These are phyloP conservation scores for Phaenicophaeus curvirostris DNA, from an alignment of 2,797 vertebrate genomes.

Conservation along the genomic window DNA sequence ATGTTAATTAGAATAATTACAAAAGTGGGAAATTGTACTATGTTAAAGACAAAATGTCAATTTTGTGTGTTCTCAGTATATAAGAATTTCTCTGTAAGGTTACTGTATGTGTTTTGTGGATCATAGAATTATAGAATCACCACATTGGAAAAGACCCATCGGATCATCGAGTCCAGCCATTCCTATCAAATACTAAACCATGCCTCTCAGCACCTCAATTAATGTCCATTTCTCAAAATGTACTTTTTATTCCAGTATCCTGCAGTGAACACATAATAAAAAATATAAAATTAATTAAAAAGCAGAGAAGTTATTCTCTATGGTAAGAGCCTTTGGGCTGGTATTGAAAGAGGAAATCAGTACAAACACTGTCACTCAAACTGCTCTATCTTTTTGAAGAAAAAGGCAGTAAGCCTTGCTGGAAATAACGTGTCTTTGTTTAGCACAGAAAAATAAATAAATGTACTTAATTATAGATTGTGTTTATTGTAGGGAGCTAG, in stretches of 20 bases:
- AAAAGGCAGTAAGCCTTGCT: neutral
- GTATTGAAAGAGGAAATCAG: neutral
- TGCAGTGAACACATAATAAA: neutral
- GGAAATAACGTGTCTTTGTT: neutral
- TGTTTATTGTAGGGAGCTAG: neutral
- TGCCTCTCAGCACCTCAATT: no score
- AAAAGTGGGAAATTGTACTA: neutral
- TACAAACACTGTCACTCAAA: neutral
- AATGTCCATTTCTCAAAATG: neutral
- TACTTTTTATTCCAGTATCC: neutral
- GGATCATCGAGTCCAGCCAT: no score
- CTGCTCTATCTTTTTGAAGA: neutral
- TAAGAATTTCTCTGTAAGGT: neutral
- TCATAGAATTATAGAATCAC: no score
- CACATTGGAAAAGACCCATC: no score
- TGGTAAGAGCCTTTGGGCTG: neutral
- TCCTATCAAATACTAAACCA: no score
- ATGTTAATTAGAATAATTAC: neutral
- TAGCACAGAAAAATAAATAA: slow-evolving; percentile 31
- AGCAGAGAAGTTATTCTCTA: neutral
- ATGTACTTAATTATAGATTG: neutral
- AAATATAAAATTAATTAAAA: neutral
- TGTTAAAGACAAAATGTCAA: neutral
- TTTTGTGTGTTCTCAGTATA: neutral
- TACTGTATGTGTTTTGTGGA: neutral